These are phyloP conservation scores for Eufriesea mexicana DNA, from an alignment of 1,140 invertebrate species.

Conservation along the genomic window DNA sequence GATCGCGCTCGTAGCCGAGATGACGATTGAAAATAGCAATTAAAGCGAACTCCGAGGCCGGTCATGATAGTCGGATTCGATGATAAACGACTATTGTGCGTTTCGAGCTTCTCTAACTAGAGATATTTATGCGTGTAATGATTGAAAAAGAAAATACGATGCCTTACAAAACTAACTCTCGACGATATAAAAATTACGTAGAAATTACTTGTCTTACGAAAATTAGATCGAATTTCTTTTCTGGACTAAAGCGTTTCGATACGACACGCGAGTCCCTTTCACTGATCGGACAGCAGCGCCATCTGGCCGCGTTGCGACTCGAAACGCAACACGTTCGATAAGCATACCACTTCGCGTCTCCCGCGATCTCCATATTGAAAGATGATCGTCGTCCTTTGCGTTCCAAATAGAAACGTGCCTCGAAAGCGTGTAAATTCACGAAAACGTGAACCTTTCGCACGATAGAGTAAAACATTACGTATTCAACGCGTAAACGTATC, in stretches of 20 bases:
- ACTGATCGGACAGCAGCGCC: neutral
- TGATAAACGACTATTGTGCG: conserved; percentile 6
- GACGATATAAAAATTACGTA: conserved; percentile 13
- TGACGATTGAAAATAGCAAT: neutral
- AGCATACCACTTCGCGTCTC: neutral
- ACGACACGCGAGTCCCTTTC: conserved; percentile 1
- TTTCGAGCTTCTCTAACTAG: neutral
- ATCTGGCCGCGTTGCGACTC: neutral
- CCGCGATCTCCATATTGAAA: neutral
- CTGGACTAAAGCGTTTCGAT: neutral
- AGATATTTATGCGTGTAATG: neutral
- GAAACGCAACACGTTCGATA: neutral
- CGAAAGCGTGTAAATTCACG: no score
- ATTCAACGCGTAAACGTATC: neutral
- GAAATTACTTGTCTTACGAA: neutral
- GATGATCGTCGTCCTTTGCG: neutral
- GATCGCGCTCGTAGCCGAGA: neutral
- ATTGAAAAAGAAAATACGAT: neutral
- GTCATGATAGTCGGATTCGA: neutral
- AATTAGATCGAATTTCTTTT: neutral
- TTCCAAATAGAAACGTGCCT: neutral
- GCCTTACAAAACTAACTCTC: conserved; percentile 22
- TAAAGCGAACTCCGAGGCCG: neutral
- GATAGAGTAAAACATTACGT: neutral
- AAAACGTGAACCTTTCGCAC: neutral